Conservation (phyloP, 1,140 invertebrate genomes). For the Diorhabda elongata region DNA sequence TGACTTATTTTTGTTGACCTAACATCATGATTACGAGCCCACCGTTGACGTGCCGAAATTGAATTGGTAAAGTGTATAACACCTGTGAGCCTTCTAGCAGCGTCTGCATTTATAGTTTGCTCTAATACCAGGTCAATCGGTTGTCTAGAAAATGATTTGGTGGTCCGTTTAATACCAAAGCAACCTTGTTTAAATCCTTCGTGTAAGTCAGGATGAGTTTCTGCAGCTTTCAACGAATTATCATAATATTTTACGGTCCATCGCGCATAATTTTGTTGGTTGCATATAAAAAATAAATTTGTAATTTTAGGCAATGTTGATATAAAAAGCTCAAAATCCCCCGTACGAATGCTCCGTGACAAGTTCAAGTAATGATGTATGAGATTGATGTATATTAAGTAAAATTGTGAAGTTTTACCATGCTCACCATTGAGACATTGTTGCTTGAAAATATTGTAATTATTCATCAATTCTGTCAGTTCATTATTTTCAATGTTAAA, state of each 20-base stretch:
- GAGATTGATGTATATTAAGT: conserved; percentile 38
- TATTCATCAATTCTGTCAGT: conserved; percentile 22
- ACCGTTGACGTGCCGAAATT: conserved; percentile 27
- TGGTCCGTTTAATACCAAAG: conserved; percentile 34
- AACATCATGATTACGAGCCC: conserved; percentile 22
- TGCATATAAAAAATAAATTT: conserved; percentile 32
- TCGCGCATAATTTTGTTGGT: conserved; percentile 31
- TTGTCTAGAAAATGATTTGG: conserved; percentile 33
- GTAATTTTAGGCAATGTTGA: conserved; percentile 23
- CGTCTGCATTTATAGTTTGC: conserved; percentile 40
- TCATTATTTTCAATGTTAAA: background rate
- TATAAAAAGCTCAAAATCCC: conserved; percentile 36
- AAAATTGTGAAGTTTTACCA: conserved; percentile 44
- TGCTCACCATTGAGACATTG: conserved; percentile 28
- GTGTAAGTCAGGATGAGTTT: conserved; percentile 35
- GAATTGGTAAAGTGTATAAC: conserved; percentile 31
- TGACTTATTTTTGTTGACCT: conserved; percentile 23
- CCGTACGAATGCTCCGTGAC: conserved; percentile 35
- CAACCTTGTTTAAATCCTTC: conserved; percentile 30
- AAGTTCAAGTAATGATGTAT: conserved; percentile 35
- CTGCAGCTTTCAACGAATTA: conserved; percentile 27
- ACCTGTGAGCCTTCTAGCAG: conserved; percentile 32
- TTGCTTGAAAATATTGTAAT: conserved; percentile 30
- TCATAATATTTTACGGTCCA: conserved; percentile 26
- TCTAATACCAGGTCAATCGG: conserved; percentile 39